Percentiles rank a stretch among this genome's conserved stretches.
These are phyloP conservation scores for Esox niger DNA, from an alignment of 2,113 vertebrate genomes.

Conservation along the genomic window DNA sequence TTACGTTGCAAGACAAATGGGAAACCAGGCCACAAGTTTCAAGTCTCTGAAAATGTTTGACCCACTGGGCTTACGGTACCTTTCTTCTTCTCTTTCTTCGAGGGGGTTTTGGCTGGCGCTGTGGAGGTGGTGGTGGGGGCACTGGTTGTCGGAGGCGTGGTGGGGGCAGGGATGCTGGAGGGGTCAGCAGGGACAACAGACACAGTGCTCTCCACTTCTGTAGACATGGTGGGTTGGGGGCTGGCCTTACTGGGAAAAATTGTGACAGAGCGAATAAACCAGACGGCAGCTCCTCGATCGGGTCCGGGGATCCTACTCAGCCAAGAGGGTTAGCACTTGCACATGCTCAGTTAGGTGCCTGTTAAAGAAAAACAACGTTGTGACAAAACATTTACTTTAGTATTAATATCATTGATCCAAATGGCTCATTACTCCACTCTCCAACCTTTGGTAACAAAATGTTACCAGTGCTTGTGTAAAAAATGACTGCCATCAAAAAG, in stretches of 20 bases:
- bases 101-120: constrained; percentile 68
- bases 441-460: too few relatives aligned
- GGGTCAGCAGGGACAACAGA: constrained; percentile 66
- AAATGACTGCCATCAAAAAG: too few relatives aligned
- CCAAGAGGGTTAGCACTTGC: constrained; percentile 57
- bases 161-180: constrained; percentile 12
- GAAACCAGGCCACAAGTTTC: too few relatives aligned
- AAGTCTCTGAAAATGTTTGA: neutral
- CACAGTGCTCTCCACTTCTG: constrained; percentile 72
- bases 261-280: constrained; percentile 28
- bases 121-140: constrained; percentile 48
- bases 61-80: constrained; percentile 48
- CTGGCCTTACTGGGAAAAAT: constrained; percentile 33
- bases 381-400: too few relatives aligned
- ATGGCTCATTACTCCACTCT: too few relatives aligned
- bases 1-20: too few relatives aligned
- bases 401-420: too few relatives aligned
- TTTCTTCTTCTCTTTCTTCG: constrained; percentile 91
- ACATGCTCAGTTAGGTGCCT: constrained; percentile 59
- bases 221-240: constrained; percentile 76
- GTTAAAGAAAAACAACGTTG: neutral
- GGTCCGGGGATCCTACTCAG: constrained; percentile 35
- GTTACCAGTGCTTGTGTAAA: too few relatives aligned
- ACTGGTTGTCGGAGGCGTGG: constrained; percentile 9
- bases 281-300: constrained; percentile 40